Base-by-base conservation (phyloP, 2,888 invertebrate genomes). In the Acleris literana region DNA sequence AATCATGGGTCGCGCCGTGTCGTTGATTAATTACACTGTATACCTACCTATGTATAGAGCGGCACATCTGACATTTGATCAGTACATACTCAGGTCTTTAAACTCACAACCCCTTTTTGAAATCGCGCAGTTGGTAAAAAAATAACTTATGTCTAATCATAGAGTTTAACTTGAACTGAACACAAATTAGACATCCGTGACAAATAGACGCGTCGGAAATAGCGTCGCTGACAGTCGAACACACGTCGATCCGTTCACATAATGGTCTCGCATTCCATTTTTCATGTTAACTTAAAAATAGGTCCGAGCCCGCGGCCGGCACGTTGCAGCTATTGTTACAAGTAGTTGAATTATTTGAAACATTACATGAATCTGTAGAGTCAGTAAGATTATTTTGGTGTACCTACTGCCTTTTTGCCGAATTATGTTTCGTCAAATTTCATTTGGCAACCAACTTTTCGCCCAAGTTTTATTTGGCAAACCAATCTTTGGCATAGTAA, bases 141-240 rank as follows among this genome's bases (percentile, higher is more conserved):
- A 65, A 65, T 60, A 62, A 55, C 39, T 58, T 66, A 70, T 69
- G 71, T 76, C 72, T 74, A 76, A 83, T 79, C 80, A 88, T 91
- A 85, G 88, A 29, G 55, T 89, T 88, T 84, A 76, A 79, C 81
- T 85, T 85, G 83, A 82, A 83, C 84, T 82, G 83, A 84, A 84
- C 87, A 90, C 88, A 90, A 92, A 92, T 90, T 86, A 86, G 91
- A 88, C 89, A 81, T 76, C 77, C 81, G 84, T 91, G 91, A 91
- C 91, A 91, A 91, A 90, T 90, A 85, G 89, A 82, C 73, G 77
- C 72, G 80, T 76, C 82, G 69, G 80, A 86, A 91, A 92, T 90
- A 91, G 89, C 81, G 80, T 78, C 77, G 86, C 81, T 88, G 89
- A 89, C 91, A 89, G 87, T 85, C 75, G 82, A 84, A 86, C 87